Evolutionary conservation across 2,888 invertebrate species (phyloP).

Genomic region (Tolmerus cingulatus): DNA sequence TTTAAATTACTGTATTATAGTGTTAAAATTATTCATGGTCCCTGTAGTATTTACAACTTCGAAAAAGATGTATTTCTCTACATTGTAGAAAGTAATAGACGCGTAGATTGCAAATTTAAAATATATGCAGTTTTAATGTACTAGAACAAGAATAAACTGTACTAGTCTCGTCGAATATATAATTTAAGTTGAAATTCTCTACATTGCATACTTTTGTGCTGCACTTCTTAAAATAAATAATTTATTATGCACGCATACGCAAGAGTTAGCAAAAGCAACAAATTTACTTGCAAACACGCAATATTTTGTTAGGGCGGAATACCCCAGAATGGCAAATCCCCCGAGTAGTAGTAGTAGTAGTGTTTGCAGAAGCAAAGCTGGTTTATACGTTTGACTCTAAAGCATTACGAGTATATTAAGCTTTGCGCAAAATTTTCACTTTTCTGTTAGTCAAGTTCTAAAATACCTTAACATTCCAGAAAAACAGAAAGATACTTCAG

Average conservation of each 20-base stretch:
- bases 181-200: neutral
- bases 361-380: neutral
- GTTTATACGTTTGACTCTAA: neutral
- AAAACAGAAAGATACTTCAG: neutral
- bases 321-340: neutral
- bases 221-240: neutral
- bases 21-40: neutral
- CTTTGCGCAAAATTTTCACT: neutral
- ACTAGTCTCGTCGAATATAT: neutral
- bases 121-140: neutral
- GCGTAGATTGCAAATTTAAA: neutral
- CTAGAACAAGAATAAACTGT: neutral
- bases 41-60: too few species aligned
- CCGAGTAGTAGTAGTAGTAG: neutral
- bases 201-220: neutral
- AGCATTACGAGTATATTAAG: neutral
- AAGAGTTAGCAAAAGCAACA: neutral
- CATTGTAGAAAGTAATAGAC: neutral
- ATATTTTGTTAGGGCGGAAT: neutral
- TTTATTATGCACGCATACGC: neutral
- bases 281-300: neutral
- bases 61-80: too few species aligned
- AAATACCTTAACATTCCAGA: neutral
- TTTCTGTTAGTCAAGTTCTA: neutral
- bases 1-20: neutral